Percentiles rank a stretch among this genome's conserved stretches.
phyloP scores from a whole-genome alignment of 92 coral and sea anemone genomes.

The Phymanthus crucifer region DNA sequence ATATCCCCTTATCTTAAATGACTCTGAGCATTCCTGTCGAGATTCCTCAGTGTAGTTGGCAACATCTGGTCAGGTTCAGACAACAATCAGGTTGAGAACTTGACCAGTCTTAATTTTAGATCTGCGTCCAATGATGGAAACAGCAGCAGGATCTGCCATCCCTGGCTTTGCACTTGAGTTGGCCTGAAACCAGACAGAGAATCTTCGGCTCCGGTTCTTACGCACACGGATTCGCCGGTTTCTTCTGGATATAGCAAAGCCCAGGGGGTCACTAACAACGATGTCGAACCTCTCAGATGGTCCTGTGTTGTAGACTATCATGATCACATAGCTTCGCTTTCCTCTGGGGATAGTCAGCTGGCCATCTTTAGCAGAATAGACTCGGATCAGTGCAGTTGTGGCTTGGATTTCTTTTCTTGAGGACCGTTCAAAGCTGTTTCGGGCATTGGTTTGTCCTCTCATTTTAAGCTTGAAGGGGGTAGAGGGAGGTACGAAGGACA shows the following conservation, averaged over 20 bases:
- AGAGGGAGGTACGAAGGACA: conserved; percentile 70
- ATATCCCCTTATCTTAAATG: too few species aligned
- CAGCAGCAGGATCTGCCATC: conserved; percentile 48
- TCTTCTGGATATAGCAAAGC: conserved; percentile 39
- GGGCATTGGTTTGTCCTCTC: conserved; percentile 68
- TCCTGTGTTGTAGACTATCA: conserved; percentile 73
- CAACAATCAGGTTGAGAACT: conserved; percentile 55
- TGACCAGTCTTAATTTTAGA: conserved; percentile 41
- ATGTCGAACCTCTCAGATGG: conserved; percentile 66
- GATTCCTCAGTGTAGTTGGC: too few species aligned
- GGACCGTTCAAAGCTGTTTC: conserved; percentile 61
- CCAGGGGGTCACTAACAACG: conserved; percentile 63
- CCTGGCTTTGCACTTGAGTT: conserved; percentile 48
- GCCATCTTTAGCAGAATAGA: conserved; percentile 60
- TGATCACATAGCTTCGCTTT: conserved; percentile 52
- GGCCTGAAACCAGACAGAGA: conserved; percentile 64
- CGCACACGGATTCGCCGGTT: conserved; percentile 39
- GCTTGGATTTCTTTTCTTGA: conserved; percentile 54
- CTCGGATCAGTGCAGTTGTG: conserved; percentile 56
- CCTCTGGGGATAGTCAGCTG: conserved; percentile 67
- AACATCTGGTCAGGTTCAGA: conserved; percentile 9
- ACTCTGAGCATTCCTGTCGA: too few species aligned
- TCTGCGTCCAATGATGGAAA: conserved; percentile 43
- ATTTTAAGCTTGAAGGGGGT: conserved; percentile 58
- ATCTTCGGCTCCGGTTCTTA: conserved; percentile 48